phyloP scores from a whole-genome alignment of 2,797 vertebrate genomes.

The Lithobates sylvaticus region DNA sequence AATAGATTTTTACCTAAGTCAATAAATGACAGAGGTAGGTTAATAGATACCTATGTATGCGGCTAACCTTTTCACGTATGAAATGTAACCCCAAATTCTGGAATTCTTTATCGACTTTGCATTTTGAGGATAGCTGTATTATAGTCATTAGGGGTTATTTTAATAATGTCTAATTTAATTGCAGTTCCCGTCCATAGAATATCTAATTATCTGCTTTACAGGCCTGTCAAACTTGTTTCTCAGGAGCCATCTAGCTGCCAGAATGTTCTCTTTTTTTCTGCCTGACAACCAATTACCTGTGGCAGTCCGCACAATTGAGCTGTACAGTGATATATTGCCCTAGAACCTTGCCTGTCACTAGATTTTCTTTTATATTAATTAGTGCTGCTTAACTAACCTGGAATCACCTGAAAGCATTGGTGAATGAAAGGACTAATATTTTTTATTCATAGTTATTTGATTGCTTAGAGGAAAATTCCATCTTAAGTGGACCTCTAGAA shows the following conservation, averaged over 20 bases:
- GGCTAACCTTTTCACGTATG: neutral
- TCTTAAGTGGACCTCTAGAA: too few relatives aligned
- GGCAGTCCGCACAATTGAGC: neutral
- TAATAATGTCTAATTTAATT: constrained; percentile 28
- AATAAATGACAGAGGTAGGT: neutral
- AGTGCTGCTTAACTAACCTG: neutral
- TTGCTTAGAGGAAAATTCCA: neutral
- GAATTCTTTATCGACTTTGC: neutral
- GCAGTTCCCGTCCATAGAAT: neutral
- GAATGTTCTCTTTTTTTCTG: constrained; percentile 4
- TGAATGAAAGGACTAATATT: neutral
- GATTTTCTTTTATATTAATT: neutral
- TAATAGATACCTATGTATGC: neutral
- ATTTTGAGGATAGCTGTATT: neutral
- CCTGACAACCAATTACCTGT: constrained; percentile 15
- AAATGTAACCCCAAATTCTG: neutral
- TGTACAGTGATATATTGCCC: neutral
- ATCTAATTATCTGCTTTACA: neutral
- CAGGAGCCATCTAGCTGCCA: neutral
- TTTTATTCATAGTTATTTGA: neutral
- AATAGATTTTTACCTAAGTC: neutral
- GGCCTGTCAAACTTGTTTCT: neutral
- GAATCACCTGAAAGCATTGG: neutral
- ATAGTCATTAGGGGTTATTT: constrained; percentile 8
- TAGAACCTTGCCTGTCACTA: neutral